Evolutionary conservation across 1,140 invertebrate species (phyloP), one percentile per base, ranked within the genome.

Genomic region (Bombus cullumanus): DNA sequence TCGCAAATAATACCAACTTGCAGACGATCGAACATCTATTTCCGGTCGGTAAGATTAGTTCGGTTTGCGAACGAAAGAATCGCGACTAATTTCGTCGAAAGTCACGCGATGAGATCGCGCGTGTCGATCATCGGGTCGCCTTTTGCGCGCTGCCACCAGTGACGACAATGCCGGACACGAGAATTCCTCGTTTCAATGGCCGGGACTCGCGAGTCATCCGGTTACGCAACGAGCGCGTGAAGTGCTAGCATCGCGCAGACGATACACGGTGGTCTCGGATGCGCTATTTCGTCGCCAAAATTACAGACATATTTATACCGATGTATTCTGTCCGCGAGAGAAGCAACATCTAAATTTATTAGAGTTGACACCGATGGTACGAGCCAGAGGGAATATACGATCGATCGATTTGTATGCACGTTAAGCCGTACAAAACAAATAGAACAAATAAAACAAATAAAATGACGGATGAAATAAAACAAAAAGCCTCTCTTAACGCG

Each of bases 171-270:
- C 43, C 53, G 15, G 37, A 15, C 57, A 31, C 57, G 22, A n/a
- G 31, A 73, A 31, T 74, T 66, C 31, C n/a, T 18, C 59, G 47
- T 31, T 76, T 47, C 22, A 53, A 66, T 47, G 25, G 39, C 22
- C 43, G 59, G 22, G 34, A 76, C 68, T 73, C 59, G 62, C 81
- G 72, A 83, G 72, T 83, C 72, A 83, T 68, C 22, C 81, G 72
- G 66, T 83, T 76, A 34, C 62, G 81, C 43, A 83, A 83, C 72
- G 43, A 34, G n/a, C 22, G 59, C 59, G 59, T n/a, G 28, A 62
- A 62, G 4, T 0, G 1, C 0, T 62, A n/a, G 59, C 12, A n/a
- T n/a, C 59, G 59, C 12, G 59, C 28, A n/a, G 28, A 13, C 28
- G 59, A 62, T 5, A n/a, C 12, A n/a, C 59, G 28, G 28, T n/a